Base-by-base conservation (phyloP, 2,113 vertebrate genomes). In the Polypterus bichir region DNA sequence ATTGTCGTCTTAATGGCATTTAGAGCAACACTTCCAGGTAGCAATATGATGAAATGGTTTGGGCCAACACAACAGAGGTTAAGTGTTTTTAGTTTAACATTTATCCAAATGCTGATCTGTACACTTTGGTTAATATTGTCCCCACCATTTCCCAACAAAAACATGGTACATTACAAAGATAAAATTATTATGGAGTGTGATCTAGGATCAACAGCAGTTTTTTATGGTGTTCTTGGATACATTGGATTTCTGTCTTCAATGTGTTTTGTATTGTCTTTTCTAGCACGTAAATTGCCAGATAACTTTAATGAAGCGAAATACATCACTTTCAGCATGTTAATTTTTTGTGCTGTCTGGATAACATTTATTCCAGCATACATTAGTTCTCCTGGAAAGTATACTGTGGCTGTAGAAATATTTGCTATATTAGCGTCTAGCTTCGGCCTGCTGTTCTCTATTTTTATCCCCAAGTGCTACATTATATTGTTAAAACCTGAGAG, bases 391-490 rank as follows among this genome's bases (percentile, higher is more conserved):
- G 79, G 78, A 44, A 83, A 81, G 59, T 77, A 79, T 49, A 81
- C 76, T 54, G 81, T 83, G 0, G 81, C 81, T 59, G 81, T 83
- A 47, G 81, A 83, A 59, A 79, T 81, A 62, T 82, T 84, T 79
- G 81, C 81, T 2, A 84, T 84, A 59, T 44, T 81, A 4, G 74
- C 77, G 2, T 84, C 81, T 0, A 82, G 76, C 67, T 82, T 78
- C 73, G 79, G 74, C 0, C 56, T 81, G 7, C 70, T 81, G 7
- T 59, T 77, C 7, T 79, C 74, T 65, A 75, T 80, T 66, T 83
- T 83, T 76, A 64, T 66, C 5, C 79, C 79, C 10, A 80, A 81
- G 73, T 81, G 79, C 51, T 74, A 67, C 9, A 74, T 83, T 3
- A 75, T 83, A 67, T 6, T 78, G 10, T 49, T 79, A 3, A 78